Evolutionary conservation across 2,888 invertebrate genomes (phyloP).

Genomic region (Magallana nippona): DNA sequence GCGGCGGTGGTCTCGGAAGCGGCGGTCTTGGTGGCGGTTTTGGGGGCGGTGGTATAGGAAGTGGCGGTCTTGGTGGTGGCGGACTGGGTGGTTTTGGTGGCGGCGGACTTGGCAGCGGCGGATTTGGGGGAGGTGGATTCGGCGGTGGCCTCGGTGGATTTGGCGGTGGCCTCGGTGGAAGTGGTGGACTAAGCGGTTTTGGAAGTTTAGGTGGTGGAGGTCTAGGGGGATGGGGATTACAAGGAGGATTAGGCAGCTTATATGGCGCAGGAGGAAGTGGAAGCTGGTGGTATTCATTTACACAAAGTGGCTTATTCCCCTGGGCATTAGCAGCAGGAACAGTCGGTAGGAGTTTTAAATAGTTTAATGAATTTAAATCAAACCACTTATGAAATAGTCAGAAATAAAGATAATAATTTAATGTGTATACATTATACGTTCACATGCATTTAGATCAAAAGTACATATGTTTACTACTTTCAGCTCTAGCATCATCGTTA

Average conservation of each 20-base stretch:
- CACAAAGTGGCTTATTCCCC: background rate
- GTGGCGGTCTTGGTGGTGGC: background rate
- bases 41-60: background rate
- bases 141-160: background rate
- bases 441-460: too few relatives aligned
- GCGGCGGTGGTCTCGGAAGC: background rate
- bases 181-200: background rate
- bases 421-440: too few relatives aligned
- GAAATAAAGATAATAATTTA: too few relatives aligned
- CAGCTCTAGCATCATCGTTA: background rate
- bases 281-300: slow-evolving; percentile 5
- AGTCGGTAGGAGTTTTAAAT: background rate
- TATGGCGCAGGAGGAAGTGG: background rate
- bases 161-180: background rate
- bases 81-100: background rate
- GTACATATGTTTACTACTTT: background rate
- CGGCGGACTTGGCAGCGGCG: too few relatives aligned
- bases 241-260: background rate
- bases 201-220: slow-evolving; percentile 8
- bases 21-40: background rate
- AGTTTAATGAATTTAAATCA: too few relatives aligned
- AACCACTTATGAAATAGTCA: too few relatives aligned
- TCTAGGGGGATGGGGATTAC: background rate
- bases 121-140: background rate
- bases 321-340: background rate